Conservation (phyloP, 2,888 invertebrate species). For the Mythimna lalbum region DNA sequence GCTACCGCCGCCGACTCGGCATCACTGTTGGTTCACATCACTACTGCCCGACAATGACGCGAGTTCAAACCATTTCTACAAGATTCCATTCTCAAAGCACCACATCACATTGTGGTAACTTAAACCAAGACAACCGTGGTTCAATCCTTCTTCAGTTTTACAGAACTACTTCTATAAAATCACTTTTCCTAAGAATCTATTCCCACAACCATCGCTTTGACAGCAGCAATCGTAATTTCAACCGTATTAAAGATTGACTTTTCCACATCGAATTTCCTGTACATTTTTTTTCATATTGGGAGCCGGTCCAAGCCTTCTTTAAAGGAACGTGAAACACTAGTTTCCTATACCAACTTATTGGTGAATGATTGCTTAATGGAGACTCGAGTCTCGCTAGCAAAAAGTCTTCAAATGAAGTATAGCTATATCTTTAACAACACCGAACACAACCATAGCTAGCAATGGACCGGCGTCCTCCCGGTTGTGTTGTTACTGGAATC, state of each 20-base stretch:
- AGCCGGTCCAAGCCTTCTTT: constrained; percentile 42
- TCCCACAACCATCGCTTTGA: constrained; percentile 47
- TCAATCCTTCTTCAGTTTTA: constrained; percentile 20
- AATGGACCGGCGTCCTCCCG: constrained; percentile 34
- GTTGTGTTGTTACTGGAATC: constrained; percentile 42
- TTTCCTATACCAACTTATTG: constrained; percentile 53
- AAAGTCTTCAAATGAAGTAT: constrained; percentile 47
- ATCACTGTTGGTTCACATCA: constrained; percentile 57
- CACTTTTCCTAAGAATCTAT: constrained; percentile 18
- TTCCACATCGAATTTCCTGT: constrained; percentile 45
- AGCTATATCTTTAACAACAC: constrained; percentile 53
- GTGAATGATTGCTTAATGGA: constrained; percentile 44
- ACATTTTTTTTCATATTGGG: constrained; percentile 20
- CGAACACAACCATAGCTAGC: constrained; percentile 53
- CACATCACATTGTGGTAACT: constrained; percentile 33
- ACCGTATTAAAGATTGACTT: constrained; percentile 36
- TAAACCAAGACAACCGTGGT: constrained; percentile 40
- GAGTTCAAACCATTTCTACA: constrained; percentile 43
- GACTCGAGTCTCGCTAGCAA: constrained; percentile 43
- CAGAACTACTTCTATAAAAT: constrained; percentile 56
- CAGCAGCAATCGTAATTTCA: constrained; percentile 40
- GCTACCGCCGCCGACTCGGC: constrained; percentile 43
- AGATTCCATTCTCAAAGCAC: constrained; percentile 43
- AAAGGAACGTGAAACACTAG: constrained; percentile 49
- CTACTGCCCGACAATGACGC: constrained; percentile 50